Conservation (phyloP, 2,888 invertebrate species). For the Nomada ferruginata region DNA sequence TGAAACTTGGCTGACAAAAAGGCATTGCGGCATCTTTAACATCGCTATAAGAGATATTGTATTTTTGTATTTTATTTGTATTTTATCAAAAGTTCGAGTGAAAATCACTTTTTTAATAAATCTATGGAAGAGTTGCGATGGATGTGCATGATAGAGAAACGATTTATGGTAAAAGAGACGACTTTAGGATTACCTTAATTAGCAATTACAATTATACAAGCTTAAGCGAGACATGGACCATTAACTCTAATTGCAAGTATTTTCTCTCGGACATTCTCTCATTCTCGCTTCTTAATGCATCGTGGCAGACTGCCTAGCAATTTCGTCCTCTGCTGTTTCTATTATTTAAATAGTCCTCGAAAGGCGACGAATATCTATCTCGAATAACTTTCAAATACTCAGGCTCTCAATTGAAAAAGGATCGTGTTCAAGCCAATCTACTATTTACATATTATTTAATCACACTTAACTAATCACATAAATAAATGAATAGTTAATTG, state of each 20-base stretch:
- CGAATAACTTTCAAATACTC: background rate
- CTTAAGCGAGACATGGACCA: conserved; percentile 25
- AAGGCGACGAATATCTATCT: background rate
- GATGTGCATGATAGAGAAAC: background rate
- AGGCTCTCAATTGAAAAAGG: background rate
- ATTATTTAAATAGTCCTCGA: conserved; percentile 23
- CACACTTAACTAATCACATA: background rate
- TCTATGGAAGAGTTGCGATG: background rate
- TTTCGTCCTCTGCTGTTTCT: conserved; percentile 9
- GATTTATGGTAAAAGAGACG: conserved; percentile 9
- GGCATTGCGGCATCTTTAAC: too few species aligned
- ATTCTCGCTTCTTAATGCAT: conserved; percentile 33
- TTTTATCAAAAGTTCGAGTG: too few species aligned
- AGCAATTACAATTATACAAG: conserved; percentile 42
- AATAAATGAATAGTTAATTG: background rate
- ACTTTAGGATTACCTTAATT: conserved; percentile 23
- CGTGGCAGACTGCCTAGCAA: conserved; percentile 10
- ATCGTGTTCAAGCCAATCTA: too few species aligned
- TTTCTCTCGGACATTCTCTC: conserved; percentile 29
- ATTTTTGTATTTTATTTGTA: too few species aligned
- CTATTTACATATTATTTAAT: too few species aligned
- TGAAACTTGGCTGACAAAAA: too few species aligned
- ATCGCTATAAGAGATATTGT: too few species aligned
- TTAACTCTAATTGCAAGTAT: conserved; percentile 45
- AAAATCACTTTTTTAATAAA: background rate